Evolutionary conservation across 2,797 vertebrate species (phyloP).

Genomic region (Sebastes miniatus): DNA sequence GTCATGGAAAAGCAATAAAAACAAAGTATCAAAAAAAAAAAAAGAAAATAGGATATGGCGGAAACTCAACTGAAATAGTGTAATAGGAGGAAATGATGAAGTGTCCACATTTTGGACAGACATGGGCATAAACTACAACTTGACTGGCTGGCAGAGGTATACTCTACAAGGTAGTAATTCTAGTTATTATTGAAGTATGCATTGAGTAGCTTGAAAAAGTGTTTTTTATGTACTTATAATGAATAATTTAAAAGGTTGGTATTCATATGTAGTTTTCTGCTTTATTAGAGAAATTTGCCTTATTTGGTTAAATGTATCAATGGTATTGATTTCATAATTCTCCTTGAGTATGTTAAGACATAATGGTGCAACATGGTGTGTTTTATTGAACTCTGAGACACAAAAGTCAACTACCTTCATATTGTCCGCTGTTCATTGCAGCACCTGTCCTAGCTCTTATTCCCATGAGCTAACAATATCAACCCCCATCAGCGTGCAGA

Average conservation of each 20-base stretch:
- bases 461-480: background rate
- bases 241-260: background rate
- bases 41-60: no score
- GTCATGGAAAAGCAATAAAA: no score
- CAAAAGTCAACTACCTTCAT: background rate
- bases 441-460: background rate
- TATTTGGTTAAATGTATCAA: background rate
- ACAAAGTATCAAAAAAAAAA: no score
- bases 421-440: background rate
- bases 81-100: no score
- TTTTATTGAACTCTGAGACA: background rate
- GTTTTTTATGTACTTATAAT: background rate
- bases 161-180: no score
- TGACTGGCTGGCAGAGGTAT: no score
- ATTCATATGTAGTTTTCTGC: background rate
- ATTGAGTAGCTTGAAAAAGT: background rate
- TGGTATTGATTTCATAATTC: background rate
- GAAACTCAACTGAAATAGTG: no score
- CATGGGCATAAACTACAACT: no score
- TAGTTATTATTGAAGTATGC: background rate
- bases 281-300: background rate
- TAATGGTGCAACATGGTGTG: background rate
- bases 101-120: no score
- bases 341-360: background rate
- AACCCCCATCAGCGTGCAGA: slow-evolving; percentile 2